Evolutionary conservation across 2,888 invertebrate genomes (phyloP).

Genomic region (Caenorhabditis sinica): DNA sequence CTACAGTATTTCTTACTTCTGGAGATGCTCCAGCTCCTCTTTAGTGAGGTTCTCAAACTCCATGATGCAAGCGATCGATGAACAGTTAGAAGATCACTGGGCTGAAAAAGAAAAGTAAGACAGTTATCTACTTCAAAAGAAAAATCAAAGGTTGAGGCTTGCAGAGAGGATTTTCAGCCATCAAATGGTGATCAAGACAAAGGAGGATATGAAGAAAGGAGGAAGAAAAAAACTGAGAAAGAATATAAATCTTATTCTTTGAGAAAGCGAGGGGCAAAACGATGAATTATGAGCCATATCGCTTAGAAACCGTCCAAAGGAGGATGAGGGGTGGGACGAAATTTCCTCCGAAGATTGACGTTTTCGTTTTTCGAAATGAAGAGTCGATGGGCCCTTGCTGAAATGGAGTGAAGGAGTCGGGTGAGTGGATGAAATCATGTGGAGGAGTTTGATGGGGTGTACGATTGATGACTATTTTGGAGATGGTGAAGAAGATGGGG

Average conservation of each 20-base stretch:
- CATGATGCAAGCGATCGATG: slow-evolving; percentile 29
- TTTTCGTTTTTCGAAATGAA: slow-evolving; percentile 32
- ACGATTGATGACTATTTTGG: slow-evolving; percentile 26
- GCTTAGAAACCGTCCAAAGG: slow-evolving; percentile 49
- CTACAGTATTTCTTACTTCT: slow-evolving; percentile 30
- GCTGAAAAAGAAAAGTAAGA: neutral
- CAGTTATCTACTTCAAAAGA: neutral
- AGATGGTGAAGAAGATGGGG: slow-evolving; percentile 14
- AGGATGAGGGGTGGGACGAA: neutral
- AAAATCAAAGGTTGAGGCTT: slow-evolving; percentile 1
- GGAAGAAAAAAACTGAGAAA: slow-evolving; percentile 5
- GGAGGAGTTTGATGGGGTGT: slow-evolving; percentile 32
- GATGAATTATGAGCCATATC: slow-evolving; percentile 46
- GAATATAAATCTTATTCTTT: slow-evolving; percentile 46
- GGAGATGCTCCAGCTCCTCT: slow-evolving; percentile 58
- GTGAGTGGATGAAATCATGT: slow-evolving; percentile 32
- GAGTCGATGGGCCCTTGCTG: slow-evolving; percentile 18
- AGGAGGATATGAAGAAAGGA: slow-evolving; percentile 4
- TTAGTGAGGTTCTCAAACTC: slow-evolving; percentile 57
- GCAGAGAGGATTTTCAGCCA: slow-evolving; percentile 10
- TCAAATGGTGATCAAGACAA: slow-evolving; percentile 27
- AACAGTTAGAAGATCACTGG: neutral
- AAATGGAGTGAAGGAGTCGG: slow-evolving; percentile 28
- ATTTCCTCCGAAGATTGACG: slow-evolving; percentile 35
- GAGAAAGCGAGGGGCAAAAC: neutral